phyloP scores from a whole-genome alignment of 2,888 invertebrate genomes.

The Ganaspis brasiliensis region DNA sequence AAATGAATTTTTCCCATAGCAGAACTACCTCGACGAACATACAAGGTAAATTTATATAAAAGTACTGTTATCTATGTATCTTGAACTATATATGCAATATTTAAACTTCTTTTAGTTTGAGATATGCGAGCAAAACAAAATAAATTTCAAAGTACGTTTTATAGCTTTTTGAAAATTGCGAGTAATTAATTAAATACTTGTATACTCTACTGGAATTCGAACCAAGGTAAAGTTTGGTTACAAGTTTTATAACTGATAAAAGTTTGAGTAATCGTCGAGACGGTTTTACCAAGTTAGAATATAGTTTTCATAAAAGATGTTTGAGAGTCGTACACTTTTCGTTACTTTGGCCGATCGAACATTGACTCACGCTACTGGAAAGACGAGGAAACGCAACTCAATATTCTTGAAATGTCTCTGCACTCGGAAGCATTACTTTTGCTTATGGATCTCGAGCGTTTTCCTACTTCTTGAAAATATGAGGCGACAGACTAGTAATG shows the following conservation, averaged over 20 bases:
- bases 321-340: conserved; percentile 15
- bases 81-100: no score
- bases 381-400: conserved; percentile 8
- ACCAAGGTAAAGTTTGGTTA: no score
- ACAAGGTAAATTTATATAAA: no score
- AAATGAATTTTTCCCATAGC: neutral
- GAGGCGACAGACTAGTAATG: conserved; percentile 18
- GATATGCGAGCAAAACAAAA: no score
- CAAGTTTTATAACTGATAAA: no score
- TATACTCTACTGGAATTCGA: no score
- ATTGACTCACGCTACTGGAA: conserved; percentile 30
- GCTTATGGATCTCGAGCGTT: conserved; percentile 19
- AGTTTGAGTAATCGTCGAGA: conserved; percentile 27
- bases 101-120: no score
- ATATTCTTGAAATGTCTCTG: conserved; percentile 31
- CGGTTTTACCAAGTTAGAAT: conserved; percentile 23
- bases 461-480: conserved; percentile 18
- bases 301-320: conserved; percentile 36
- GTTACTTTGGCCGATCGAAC: conserved; percentile 31
- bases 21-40: no score
- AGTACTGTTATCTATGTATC: no score
- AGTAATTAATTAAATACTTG: no score
- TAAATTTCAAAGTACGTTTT: no score
- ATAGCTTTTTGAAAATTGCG: no score
- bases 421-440: neutral